Evolutionary conservation across 2,797 vertebrate species (phyloP), one percentile per base, ranked within the genome.

Genomic region (Molossus alvarezi): DNA sequence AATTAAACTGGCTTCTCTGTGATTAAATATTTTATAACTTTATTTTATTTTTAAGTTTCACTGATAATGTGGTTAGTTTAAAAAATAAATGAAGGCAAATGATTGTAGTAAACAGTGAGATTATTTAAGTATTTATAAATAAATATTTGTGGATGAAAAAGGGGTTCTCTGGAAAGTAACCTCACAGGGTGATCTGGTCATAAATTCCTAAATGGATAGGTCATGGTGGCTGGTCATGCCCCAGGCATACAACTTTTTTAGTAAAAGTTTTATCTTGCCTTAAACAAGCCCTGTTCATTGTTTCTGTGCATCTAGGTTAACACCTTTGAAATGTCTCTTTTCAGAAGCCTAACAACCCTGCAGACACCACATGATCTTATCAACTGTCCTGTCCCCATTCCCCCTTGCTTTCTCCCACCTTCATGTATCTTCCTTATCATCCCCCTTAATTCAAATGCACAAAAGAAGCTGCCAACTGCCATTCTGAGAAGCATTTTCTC

Each of bases 21-120:
- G 76, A 87, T 80, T 90, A 94, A 83, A 90, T 92, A 92, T 77
- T 91, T 93, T 55, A 92, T 81, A 86, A 77, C 33, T 82, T 94
- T 77, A 73, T 90, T 92, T 62, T 55, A 64, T 58, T 71, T 91
- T 77, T 51, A 86, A 62, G 76, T 88, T 88, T 94, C 80, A 84
- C 29, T 55, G 20, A 89, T 86, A 82, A 88, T 88, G n/a, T 58
- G 20, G 11, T 65, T 82, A 58, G 89, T 94, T 88, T 71, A 5
- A 72, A 82, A 96, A 92, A 55, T 62, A 94, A 94, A 65, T 45
- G 37, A 90, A 76, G 41, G 48, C 23, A 81, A 93, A 90, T 82
- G 27, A 89, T 60, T 90, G 2, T 57, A 82, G n/a, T 62, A 75
- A 83, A 51, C 4, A 51, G 67, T 57, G 33, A 65, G 58, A 55